phyloP scores from a whole-genome alignment of 1,140 invertebrate species.

The Drosophila pectinifera region DNA sequence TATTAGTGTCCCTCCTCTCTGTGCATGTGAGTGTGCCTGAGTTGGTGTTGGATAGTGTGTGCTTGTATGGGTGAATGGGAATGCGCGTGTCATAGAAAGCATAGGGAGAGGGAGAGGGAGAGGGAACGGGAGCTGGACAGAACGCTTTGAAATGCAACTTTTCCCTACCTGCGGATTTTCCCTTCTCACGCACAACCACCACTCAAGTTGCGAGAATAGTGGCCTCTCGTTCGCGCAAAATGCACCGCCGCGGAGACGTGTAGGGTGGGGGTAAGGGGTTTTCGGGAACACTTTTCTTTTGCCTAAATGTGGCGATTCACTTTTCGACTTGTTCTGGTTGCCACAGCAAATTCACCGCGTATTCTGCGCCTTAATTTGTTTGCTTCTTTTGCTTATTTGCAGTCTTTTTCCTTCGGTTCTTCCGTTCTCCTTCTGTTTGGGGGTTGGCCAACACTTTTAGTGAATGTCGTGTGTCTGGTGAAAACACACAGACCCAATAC shows the following conservation, averaged over 20 bases:
- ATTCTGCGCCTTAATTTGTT: slow-evolving; percentile 11
- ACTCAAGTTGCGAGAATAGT: not conserved
- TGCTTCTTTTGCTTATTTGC: slow-evolving; percentile 1
- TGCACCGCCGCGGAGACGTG: not conserved
- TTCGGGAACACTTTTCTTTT: slow-evolving; percentile 10
- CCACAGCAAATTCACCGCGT: slow-evolving; percentile 10
- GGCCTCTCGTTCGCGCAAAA: not conserved
- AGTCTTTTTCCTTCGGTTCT: not conserved
- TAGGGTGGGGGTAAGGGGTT: not conserved
- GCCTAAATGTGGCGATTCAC: slow-evolving; percentile 11
- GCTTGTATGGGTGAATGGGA: slow-evolving; percentile 22
- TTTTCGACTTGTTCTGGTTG: slow-evolving; percentile 12
- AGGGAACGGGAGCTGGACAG: not conserved
- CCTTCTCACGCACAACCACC: slow-evolving; percentile 4
- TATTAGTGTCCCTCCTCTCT: slow-evolving; percentile 14
- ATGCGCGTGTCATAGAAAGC: slow-evolving; percentile 43
- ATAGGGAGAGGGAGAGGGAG: slow-evolving; percentile 1
- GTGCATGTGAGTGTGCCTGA: slow-evolving; percentile 18
- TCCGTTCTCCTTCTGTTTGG: slow-evolving; percentile 22
- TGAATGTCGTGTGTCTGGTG: slow-evolving; percentile 29
- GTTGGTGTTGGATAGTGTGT: slow-evolving; percentile 10
- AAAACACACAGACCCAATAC: slow-evolving; percentile 54
- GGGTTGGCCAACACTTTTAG: slow-evolving; percentile 33
- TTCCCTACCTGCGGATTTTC: slow-evolving; percentile 18
- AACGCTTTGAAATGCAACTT: slow-evolving; percentile 18